Evolutionary conservation across 92 coral and sea anemone genomes (phyloP), one percentile per base, ranked within the genome.

Genomic region (Meandrina meandrites): DNA sequence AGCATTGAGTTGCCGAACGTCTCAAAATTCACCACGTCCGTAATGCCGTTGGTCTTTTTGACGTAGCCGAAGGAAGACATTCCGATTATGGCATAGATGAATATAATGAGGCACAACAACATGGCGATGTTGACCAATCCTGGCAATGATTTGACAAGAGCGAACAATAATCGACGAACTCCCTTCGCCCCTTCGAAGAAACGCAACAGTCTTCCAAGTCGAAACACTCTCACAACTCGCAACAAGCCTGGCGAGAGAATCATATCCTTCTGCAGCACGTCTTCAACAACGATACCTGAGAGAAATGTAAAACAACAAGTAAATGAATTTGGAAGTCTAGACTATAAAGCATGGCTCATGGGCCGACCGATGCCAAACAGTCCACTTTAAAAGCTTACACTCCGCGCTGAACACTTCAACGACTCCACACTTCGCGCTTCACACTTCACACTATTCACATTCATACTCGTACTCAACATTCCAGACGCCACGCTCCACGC

Each of bases 141-240:
- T 3, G 99, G 99, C 64, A 97, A 82, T 27, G 99, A 97, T 57
- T 97, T 97, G 31, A 97, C 94, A 78, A 97, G 88, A 10, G 99
- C 95, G 69, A 97, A 97, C 86, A 97, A 75, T 79, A 97, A 73
- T 4, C 98, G 95, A 22, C 99, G 98, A 31, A 97, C 94, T 40
- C 99, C 99, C 73, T 97, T 97, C 30, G 98, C 98, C 24, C 98
- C 96, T 73, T 97, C 99, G 81, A 97, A 97, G 94, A 97, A 97
- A 48, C 99, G 93, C 45, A 97, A 86, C 66, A 97, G 81, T 71
- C 99, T 89, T 28, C 98, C 99, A 31, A 97, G 91, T 54, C 99
- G 94, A 83, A 97, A 97, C 40, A 93, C 98, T 40, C 99, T 95
- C 15, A 95, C 99, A 32, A 97, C 99, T 75, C 99, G 97, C 31